Percentiles rank a stretch among this genome's conserved stretches.
Conservation (phyloP, 2,888 invertebrate species). For the Phaonia tiefii region DNA sequence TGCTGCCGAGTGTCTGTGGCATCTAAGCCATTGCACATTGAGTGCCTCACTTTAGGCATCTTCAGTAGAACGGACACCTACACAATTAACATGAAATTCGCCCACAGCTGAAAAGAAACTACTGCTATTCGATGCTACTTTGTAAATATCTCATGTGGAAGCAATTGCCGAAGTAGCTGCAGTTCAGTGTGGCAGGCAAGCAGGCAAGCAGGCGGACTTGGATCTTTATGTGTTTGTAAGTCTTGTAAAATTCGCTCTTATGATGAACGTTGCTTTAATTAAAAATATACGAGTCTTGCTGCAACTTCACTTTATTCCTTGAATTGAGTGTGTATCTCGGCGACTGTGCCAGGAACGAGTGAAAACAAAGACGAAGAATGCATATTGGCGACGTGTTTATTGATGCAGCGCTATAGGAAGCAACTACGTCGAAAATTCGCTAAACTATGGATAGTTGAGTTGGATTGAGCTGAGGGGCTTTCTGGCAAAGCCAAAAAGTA, state of each 20-base stretch:
- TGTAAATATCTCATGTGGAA: conserved; percentile 37
- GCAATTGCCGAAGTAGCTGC: conserved; percentile 4
- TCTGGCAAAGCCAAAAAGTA: conserved; percentile 33
- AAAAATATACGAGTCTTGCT: conserved; percentile 44
- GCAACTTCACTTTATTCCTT: conserved; percentile 13
- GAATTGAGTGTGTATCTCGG: conserved; percentile 26
- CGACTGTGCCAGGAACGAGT: not conserved
- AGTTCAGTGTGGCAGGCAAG: conserved; percentile 12
- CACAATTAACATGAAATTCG: conserved; percentile 61
- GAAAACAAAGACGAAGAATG: conserved; percentile 21
- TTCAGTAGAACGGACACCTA: conserved; percentile 64
- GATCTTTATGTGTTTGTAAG: not conserved
- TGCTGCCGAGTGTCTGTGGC: not conserved
- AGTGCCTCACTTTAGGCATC: conserved; percentile 61
- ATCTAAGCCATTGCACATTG: conserved; percentile 26
- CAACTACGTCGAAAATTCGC: conserved; percentile 29
- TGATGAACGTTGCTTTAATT: conserved; percentile 58
- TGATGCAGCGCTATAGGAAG: conserved; percentile 53
- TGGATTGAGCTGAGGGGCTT: not conserved
- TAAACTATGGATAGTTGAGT: conserved; percentile 17
- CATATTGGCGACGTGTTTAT: conserved; percentile 61
- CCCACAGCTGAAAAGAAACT: conserved; percentile 55
- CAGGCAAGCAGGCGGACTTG: conserved; percentile 8
- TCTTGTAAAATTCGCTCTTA: not conserved
- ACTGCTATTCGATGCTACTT: conserved; percentile 47